Evolutionary conservation across 2,888 invertebrate genomes (phyloP), one percentile per base, ranked within the genome.

Genomic region (Trachelus tabidus): DNA sequence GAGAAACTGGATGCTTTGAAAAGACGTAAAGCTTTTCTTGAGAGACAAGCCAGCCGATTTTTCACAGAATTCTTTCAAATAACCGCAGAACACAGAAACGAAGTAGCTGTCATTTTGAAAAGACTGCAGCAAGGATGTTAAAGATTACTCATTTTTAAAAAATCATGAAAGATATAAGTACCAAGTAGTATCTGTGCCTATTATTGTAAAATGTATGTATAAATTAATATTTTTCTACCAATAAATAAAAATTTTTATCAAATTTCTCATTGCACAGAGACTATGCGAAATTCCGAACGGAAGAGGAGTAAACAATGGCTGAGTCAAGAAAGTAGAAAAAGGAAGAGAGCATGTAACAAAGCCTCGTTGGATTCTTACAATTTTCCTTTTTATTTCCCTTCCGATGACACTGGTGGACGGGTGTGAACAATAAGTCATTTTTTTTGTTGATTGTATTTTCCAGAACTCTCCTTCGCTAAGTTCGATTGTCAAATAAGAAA

Each of bases 1-100:
- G 88, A 90, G 23, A 89, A 90, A 79, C 79, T 84, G 12, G 83
- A 86, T 33, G 88, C 89, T 11, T 80, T 88, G 30, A 37, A 40
- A 0, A 84, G 84, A 77, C 86, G 82, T 69, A 83, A 85, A 68
- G 33, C 68, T 23, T 85, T 84, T 35, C 31, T 87, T 23, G 80
- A 89, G 76, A 79, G 87, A 76, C 77, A 81, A 30, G 86, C 87
- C 1, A 84, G 84, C 78, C 15, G 77, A 35, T 88, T 89, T 77
- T 90, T 90, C 56, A 73, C 71, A 9, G 74, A 85, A 76, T 84
- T 90, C 37, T 86, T 82, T 75, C 73, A 85, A 37, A 81, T 85
- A n/a, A 69, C 88, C 37, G 81, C 83, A 4, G 77, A 85, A 15
- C 85, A 89, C 11, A 76, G 35, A 34, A 74, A 34, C 9, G 73